These are phyloP conservation scores for Archaeoteleia sp. DNA, from an alignment of 2,888 invertebrate species.

Conservation along the genomic window DNA sequence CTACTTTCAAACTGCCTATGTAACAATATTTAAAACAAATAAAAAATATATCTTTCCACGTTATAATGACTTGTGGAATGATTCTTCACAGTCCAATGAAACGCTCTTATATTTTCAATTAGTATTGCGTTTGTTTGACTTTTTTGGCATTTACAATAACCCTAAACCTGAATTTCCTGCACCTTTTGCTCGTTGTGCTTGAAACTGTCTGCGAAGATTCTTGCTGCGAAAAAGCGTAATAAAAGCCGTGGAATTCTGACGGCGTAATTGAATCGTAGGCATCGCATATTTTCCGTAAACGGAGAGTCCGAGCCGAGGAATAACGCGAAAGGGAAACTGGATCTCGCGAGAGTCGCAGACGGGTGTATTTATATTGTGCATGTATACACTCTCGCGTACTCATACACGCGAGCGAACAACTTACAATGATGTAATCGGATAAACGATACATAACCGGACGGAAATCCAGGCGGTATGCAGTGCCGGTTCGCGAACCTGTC, in stretches of 20 bases:
- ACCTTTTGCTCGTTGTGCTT: no score
- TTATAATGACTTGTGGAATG: no score
- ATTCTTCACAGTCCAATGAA: no score
- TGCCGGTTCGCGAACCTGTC: slow-evolving; percentile 38
- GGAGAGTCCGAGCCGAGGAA: slow-evolving; percentile 29
- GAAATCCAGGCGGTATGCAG: slow-evolving; percentile 45
- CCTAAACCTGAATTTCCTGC: no score
- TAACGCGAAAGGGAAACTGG: slow-evolving; percentile 46
- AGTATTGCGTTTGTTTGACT: no score
- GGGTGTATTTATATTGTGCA: slow-evolving; percentile 6
- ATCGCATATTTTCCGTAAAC: slow-evolving; percentile 38
- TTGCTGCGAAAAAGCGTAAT: no score
- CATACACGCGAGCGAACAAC: background rate
- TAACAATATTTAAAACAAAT: no score
- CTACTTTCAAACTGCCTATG: no score
- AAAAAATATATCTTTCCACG: no score
- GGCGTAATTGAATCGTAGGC: slow-evolving; percentile 37
- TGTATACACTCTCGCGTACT: background rate
- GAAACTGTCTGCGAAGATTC: no score
- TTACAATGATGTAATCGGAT: slow-evolving; percentile 44
- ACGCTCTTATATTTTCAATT: no score
- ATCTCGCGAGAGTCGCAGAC: slow-evolving; percentile 27
- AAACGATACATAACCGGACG: slow-evolving; percentile 47
- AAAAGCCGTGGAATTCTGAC: slow-evolving; percentile 14
- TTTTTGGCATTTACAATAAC: no score